Conservation (phyloP, 1,140 invertebrate genomes). For the Aphaenogaster floridana region DNA sequence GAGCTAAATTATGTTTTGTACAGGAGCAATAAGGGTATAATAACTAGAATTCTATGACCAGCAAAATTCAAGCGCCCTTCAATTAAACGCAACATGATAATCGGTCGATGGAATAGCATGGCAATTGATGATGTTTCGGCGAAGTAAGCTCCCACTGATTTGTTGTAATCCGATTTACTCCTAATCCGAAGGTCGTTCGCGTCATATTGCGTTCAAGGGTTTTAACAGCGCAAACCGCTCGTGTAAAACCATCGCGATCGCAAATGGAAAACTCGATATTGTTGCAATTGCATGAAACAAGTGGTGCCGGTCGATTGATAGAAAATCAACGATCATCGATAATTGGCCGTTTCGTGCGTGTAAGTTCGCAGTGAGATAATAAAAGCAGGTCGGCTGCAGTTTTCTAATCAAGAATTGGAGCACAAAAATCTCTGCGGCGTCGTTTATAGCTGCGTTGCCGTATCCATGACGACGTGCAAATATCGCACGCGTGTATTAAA, state of each 20-base stretch:
- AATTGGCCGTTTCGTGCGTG: background rate
- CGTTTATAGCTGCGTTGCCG: background rate
- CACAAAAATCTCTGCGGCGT: background rate
- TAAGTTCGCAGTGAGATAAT: slow-evolving; percentile 11
- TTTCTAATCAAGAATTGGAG: slow-evolving; percentile 1
- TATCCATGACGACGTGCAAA: slow-evolving; percentile 35
- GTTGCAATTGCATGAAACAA: slow-evolving; percentile 35
- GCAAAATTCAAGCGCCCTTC: slow-evolving; percentile 43
- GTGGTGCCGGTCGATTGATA: slow-evolving; percentile 29
- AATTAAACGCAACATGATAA: slow-evolving; percentile 53
- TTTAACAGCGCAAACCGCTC: slow-evolving; percentile 44
- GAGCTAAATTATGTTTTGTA: background rate
- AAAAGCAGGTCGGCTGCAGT: background rate
- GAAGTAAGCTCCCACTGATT: slow-evolving; percentile 61
- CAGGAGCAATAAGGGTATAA: background rate
- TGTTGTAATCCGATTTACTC: slow-evolving; percentile 62
- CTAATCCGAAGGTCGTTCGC: slow-evolving; percentile 58
- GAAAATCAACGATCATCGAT: slow-evolving; percentile 27
- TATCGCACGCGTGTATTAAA: slow-evolving; percentile 10
- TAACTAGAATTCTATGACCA: slow-evolving; percentile 35
- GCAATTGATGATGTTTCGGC: slow-evolving; percentile 59
- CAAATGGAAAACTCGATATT: slow-evolving; percentile 56
- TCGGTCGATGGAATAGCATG: slow-evolving; percentile 19
- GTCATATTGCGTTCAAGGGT: slow-evolving; percentile 59
- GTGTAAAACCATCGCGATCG: slow-evolving; percentile 35